These are phyloP conservation scores for Chionis minor DNA, from an alignment of 2,113 vertebrate species.

Conservation along the genomic window DNA sequence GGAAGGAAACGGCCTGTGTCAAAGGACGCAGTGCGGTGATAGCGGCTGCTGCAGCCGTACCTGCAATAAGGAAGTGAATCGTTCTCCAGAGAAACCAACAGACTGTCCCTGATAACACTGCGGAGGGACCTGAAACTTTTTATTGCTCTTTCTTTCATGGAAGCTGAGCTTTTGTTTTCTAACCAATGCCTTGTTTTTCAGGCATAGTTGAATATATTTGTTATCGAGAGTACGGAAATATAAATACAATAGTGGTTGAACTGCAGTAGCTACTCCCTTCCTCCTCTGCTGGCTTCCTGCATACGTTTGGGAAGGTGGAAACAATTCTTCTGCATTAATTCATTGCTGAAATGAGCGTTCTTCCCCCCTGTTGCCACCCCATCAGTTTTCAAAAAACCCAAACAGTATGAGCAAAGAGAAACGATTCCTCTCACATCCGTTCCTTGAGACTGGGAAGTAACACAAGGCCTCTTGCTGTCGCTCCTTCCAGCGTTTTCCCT, in stretches of 20 bases:
- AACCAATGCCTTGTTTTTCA: neutral
- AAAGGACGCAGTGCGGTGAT: neutral
- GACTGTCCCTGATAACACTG: rapidly evolving
- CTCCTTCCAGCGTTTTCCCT: neutral
- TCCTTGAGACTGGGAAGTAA: neutral
- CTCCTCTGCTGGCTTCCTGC: conserved; percentile 52
- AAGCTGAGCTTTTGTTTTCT: neutral
- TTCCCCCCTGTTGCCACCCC: neutral
- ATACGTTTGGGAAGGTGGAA: neutral
- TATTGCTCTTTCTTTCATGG: neutral
- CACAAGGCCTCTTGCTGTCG: neutral
- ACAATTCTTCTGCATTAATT: neutral
- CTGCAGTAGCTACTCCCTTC: conserved; percentile 57
- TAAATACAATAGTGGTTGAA: conserved; percentile 45
- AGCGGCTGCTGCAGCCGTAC: neutral
- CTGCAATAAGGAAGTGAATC: neutral
- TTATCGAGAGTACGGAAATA: conserved; percentile 13
- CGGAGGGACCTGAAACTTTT: neutral
- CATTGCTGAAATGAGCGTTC: neutral
- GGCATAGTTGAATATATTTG: neutral
- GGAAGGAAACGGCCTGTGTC: neutral
- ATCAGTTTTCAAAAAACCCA: neutral
- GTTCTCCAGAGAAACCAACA: neutral
- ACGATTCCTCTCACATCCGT: rapidly evolving
- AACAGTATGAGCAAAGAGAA: neutral